phyloP scores from a whole-genome alignment of 1,140 invertebrate genomes.

The Trichoplusia ni region DNA sequence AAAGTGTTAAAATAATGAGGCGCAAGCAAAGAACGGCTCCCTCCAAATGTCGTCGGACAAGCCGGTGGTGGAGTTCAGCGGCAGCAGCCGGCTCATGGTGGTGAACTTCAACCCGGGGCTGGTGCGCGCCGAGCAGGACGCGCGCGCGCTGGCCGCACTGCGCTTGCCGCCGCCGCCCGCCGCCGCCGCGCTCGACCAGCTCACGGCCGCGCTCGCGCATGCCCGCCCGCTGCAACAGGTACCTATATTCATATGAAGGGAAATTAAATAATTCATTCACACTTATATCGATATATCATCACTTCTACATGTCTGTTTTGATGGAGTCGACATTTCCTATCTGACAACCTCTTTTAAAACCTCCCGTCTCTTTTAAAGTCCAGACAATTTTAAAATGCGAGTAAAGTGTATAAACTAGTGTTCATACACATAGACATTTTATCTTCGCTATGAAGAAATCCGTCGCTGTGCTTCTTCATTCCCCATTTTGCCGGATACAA shows the following conservation, averaged over 20 bases:
- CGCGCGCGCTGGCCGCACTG: slow-evolving; percentile 88
- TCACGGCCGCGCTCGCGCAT: slow-evolving; percentile 88
- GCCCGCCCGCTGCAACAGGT: slow-evolving; percentile 94
- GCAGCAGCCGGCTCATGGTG: slow-evolving; percentile 71
- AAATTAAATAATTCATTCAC: too few relatives aligned
- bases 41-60: slow-evolving; percentile 79
- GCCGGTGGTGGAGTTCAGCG: slow-evolving; percentile 82
- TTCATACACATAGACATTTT: too few relatives aligned
- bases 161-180: slow-evolving; percentile 92
- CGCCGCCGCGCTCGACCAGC: slow-evolving; percentile 84
- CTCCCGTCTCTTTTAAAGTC: too few relatives aligned
- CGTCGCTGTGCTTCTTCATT: too few relatives aligned
- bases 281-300: too few relatives aligned
- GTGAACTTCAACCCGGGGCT: slow-evolving; percentile 79
- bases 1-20: slow-evolving; percentile 51
- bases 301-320: too few relatives aligned
- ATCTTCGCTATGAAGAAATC: too few relatives aligned
- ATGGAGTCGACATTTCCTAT: too few relatives aligned
- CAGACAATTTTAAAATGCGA: too few relatives aligned
- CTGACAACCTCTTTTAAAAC: too few relatives aligned
- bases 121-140: slow-evolving; percentile 88
- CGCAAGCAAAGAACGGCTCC: slow-evolving; percentile 76
- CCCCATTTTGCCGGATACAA: too few relatives aligned
- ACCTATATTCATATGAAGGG: slow-evolving; percentile 3
- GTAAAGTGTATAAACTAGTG: too few relatives aligned